Evolutionary conservation across 2,888 invertebrate species (phyloP).

Genomic region (Rotaria socialis): DNA sequence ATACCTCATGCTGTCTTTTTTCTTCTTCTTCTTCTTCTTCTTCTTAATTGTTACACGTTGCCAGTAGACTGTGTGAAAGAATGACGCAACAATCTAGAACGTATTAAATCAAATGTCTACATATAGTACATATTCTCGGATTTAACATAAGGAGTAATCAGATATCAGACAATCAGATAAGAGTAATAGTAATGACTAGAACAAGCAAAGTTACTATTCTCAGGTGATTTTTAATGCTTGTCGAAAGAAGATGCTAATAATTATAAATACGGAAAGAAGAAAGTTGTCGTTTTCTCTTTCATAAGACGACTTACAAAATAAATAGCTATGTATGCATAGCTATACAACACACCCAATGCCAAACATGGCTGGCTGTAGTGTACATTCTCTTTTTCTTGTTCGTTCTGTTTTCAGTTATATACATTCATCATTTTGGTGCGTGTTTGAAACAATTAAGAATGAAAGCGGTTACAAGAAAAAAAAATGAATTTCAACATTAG

Average conservation of each 20-base stretch:
- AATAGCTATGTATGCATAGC: background rate
- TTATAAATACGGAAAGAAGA: background rate
- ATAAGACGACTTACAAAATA: background rate
- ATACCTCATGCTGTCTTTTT: background rate
- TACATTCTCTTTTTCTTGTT: background rate
- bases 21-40: background rate
- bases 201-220: too few relatives aligned
- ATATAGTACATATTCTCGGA: background rate
- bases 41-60: background rate
- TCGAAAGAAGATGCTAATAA: background rate
- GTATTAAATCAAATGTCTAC: background rate
- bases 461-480: background rate
- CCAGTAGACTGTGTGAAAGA: background rate
- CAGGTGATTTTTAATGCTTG: background rate
- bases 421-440: background rate
- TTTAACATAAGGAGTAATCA: background rate
- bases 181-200: too few relatives aligned
- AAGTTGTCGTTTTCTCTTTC: background rate
- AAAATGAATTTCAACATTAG: background rate
- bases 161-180: too few relatives aligned
- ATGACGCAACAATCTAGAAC: background rate
- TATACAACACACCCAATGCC: background rate
- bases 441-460: slow-evolving; percentile 21
- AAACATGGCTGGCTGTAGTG: background rate
- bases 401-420: slow-evolving; percentile 19